Evolutionary conservation across 1,140 invertebrate genomes (phyloP).

Genomic region (Sitodiplosis mosellana): DNA sequence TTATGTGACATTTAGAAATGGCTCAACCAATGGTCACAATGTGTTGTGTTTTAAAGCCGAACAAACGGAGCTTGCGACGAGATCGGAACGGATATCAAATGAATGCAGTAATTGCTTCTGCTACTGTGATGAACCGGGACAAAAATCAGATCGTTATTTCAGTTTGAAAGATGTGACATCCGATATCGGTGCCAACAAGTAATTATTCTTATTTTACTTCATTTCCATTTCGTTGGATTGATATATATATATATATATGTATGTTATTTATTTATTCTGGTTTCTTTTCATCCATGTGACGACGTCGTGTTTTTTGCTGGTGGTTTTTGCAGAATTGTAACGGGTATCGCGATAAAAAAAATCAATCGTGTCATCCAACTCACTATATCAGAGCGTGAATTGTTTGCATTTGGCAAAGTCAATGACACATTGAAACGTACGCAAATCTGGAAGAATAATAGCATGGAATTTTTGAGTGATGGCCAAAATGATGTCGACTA

Average conservation of each 20-base stretch:
- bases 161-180: slow-evolving; percentile 35
- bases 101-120: slow-evolving; percentile 39
- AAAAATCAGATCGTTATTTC: slow-evolving; percentile 49
- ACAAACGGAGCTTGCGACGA: too few species aligned
- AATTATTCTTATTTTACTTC: background rate
- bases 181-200: background rate
- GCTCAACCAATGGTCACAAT: too few species aligned
- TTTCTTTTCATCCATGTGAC: too few species aligned
- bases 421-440: slow-evolving; percentile 33
- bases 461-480: slow-evolving; percentile 20
- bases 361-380: slow-evolving; percentile 45
- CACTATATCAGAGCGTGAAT: slow-evolving; percentile 47
- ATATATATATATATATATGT: too few species aligned
- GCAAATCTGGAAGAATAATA: slow-evolving; percentile 37
- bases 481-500: slow-evolving; percentile 39
- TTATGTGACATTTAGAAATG: too few species aligned
- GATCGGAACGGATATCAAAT: too few species aligned
- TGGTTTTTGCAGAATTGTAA: too few species aligned
- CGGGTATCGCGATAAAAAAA: too few species aligned
- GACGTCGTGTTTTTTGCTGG: background rate
- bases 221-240: background rate
- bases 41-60: too few species aligned
- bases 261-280: too few species aligned
- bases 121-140: slow-evolving; percentile 51
- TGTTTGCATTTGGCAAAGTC: slow-evolving; percentile 37